Conservation (phyloP, 2,797 vertebrate genomes). For the Neosilurus mollespiculum region DNA sequence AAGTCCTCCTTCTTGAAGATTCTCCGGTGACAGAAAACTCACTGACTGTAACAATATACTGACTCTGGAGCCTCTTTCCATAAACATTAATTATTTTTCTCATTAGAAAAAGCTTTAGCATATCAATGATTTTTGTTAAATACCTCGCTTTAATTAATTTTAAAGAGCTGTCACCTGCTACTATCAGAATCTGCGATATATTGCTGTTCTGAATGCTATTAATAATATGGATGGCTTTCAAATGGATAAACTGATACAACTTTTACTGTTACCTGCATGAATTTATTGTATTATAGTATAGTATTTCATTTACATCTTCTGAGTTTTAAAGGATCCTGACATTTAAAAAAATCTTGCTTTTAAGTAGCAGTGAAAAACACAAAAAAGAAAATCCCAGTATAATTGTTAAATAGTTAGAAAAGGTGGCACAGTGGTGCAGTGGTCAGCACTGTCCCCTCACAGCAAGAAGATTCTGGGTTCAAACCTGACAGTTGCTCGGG, state of each 20-base stretch:
- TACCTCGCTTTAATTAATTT: not conserved
- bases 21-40: not conserved
- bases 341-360: not conserved
- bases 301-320: not conserved
- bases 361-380: not conserved
- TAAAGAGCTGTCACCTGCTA: not conserved
- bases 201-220: not conserved
- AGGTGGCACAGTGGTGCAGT: not conserved
- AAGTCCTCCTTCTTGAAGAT: not conserved
- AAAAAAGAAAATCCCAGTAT: too few relatives aligned
- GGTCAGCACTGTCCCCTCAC: too few relatives aligned
- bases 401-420: not conserved
- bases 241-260: not conserved
- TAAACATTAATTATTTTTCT: not conserved
- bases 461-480: too few relatives aligned
- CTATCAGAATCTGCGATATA: not conserved
- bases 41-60: not conserved
- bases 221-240: not conserved
- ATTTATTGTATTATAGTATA: not conserved
- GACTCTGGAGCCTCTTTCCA: not conserved
- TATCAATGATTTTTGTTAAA: not conserved
- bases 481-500: too few relatives aligned
- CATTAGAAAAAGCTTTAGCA: not conserved
- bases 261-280: not conserved
- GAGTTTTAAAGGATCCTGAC: not conserved